Evolutionary conservation across 2,113 vertebrate genomes (phyloP).

Genomic region (Podarcis muralis): DNA sequence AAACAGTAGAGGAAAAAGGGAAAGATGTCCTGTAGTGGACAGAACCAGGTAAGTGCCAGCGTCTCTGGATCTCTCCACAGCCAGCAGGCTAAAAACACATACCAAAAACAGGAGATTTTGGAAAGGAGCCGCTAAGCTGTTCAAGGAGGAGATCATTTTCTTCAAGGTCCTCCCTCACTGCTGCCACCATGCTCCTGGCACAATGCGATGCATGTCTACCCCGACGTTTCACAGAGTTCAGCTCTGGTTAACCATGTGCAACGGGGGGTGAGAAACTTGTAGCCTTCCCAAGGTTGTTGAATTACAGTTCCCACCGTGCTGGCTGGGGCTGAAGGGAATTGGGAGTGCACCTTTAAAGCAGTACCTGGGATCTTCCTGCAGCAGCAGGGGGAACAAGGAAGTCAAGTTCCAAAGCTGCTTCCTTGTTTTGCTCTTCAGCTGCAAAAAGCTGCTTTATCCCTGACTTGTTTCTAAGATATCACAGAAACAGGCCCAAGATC

Average conservation of each 20-base stretch:
- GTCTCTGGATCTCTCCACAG: conserved; percentile 88
- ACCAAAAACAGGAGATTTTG: background rate
- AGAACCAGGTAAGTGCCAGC: conserved; percentile 91
- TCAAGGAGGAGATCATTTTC: background rate
- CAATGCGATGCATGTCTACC: background rate
- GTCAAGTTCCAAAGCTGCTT: background rate
- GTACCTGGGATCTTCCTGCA: background rate
- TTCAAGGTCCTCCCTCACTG: background rate
- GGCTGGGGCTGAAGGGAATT: too few species aligned
- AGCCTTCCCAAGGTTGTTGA: too few species aligned
- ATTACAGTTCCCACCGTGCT: too few species aligned
- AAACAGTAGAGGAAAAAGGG: conserved; percentile 92
- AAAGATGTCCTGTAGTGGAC: conserved; percentile 89
- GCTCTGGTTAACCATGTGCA: background rate
- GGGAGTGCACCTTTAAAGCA: too few species aligned
- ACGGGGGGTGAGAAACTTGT: too few species aligned
- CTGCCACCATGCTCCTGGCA: too few species aligned
- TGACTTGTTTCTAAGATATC: background rate
- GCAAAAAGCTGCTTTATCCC: background rate
- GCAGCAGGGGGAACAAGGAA: background rate
- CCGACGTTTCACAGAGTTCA: background rate
- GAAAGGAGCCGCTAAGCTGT: background rate
- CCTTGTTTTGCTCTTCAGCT: background rate
- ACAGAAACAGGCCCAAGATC: background rate
- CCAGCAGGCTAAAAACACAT: conserved; percentile 81